Base-by-base conservation (phyloP, 2,888 invertebrate genomes). In the Drosophila mimica region DNA sequence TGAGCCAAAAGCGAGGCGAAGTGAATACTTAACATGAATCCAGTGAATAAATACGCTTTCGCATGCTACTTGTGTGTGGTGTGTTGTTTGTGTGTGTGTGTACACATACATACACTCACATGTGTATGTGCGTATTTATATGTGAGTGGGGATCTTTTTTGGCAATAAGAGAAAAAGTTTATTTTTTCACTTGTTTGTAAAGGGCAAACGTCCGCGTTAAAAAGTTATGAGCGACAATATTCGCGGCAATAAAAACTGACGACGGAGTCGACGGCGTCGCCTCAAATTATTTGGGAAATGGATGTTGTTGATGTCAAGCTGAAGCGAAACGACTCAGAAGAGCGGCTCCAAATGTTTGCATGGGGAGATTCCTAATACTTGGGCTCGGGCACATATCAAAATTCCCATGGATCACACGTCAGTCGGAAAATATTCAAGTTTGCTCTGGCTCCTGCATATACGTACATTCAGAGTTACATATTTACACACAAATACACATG, bases 191-290 rank as follows among this genome's bases (percentile, higher is more conserved):
- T 81, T 82, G 67, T 74, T 81, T 71, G 69, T 61, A 79, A 61
- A 67, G 79, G 79, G 66, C 82, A 85, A 79, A 74, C 67, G 69
- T 73, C 56, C 76, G 70, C 82, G 82, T 82, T 82, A 79, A 82
- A 82, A 82, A 82, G 80, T 85, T 82, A 82, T 85, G 82, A 74
- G 82, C 79, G 58, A 65, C 83, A 82, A 82, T 82, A 82, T 82
- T 82, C 86, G 83, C 72, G 80, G 82, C 74, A 74, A 82, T 82
- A 85, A 85, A 85, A 84, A 79, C 59, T 53, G 70, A 81, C 84
- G 84, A 73, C 64, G 54, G 62, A 62, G 53, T 57, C 70, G 56
- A 77, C 67, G 68, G 38, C 62, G 63, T 51, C 68, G 69, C 54
- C 61, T 59, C 62, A 71, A 74, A 84, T 84, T 81, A 81, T 81